These are phyloP conservation scores for Papilio elwesi DNA, from an alignment of 2,888 invertebrate species.

Conservation along the genomic window DNA sequence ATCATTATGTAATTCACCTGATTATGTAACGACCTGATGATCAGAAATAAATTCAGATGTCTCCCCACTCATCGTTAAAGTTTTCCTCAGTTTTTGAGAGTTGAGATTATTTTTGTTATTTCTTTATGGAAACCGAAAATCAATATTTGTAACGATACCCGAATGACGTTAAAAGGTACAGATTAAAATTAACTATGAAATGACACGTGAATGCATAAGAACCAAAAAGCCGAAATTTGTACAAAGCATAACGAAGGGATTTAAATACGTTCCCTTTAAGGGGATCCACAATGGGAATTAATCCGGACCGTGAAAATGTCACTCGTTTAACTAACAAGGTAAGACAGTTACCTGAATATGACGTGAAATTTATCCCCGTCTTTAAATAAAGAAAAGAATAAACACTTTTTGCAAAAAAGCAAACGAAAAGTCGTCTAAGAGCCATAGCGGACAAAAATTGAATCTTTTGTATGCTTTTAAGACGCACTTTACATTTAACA, in stretches of 20 bases:
- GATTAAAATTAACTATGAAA: slow-evolving; percentile 16
- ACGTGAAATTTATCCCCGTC: slow-evolving; percentile 65
- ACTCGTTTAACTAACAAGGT: slow-evolving; percentile 74
- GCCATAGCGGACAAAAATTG: slow-evolving; percentile 70
- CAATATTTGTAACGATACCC: slow-evolving; percentile 19
- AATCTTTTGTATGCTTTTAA: slow-evolving; percentile 73
- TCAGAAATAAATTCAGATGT: too few relatives aligned
- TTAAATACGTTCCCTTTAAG: slow-evolving; percentile 17
- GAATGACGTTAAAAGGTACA: slow-evolving; percentile 6
- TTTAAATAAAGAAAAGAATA: slow-evolving; percentile 58
- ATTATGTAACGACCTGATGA: too few relatives aligned
- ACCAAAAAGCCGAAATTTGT: slow-evolving; percentile 24
- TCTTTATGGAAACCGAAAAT: slow-evolving; percentile 3
- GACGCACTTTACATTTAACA: slow-evolving; percentile 77
- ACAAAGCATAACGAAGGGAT: slow-evolving; percentile 28
- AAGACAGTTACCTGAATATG: slow-evolving; percentile 54
- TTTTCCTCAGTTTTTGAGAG: neutral
- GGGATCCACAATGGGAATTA: slow-evolving; percentile 32
- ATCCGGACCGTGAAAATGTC: slow-evolving; percentile 58
- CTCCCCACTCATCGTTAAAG: too few relatives aligned
- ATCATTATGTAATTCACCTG: too few relatives aligned
- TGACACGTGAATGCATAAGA: slow-evolving; percentile 11
- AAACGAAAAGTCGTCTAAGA: slow-evolving; percentile 54
- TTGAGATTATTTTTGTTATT: neutral
- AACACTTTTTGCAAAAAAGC: slow-evolving; percentile 61